Percentiles rank a stretch among this genome's conserved stretches.
Conservation (phyloP, 2,888 invertebrate species). For the Steinernema hermaphroditum region DNA sequence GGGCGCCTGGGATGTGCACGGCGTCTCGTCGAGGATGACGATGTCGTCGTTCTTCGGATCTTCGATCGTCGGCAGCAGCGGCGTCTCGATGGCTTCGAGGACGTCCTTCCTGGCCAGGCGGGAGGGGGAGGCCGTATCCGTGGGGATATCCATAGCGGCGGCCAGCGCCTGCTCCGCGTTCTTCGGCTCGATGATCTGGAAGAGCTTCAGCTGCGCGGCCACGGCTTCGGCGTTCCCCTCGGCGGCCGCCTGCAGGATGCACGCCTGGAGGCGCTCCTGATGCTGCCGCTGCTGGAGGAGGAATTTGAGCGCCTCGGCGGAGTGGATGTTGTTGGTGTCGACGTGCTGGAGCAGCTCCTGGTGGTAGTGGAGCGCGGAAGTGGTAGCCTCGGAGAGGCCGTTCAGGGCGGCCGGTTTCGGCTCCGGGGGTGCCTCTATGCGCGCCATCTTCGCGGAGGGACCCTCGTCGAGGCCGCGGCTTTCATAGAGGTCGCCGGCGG, state of each 20-base stretch:
- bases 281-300: slow-evolving; percentile 23
- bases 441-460: slow-evolving; percentile 6
- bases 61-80: too few species aligned
- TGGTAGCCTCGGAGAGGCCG: not conserved
- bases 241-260: not conserved
- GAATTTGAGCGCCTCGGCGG: not conserved
- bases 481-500: slow-evolving; percentile 6
- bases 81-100: not conserved
- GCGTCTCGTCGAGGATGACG: not conserved
- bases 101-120: not conserved
- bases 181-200: slow-evolving; percentile 9
- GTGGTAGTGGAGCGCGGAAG: not conserved
- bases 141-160: slow-evolving; percentile 20
- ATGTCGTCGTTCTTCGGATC: not conserved
- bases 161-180: slow-evolving; percentile 23
- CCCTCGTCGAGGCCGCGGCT: not conserved
- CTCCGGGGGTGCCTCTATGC: not conserved
- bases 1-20: not conserved
- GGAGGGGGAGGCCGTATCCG: not conserved
- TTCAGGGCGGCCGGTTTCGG: not conserved
- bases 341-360: slow-evolving; percentile 12
- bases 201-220: not conserved
- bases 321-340: slow-evolving; percentile 9
- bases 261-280: slow-evolving; percentile 14
- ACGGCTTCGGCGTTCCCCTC: not conserved